Conservation (phyloP, 2,797 vertebrate species). For the Cossypha heuglini region DNA sequence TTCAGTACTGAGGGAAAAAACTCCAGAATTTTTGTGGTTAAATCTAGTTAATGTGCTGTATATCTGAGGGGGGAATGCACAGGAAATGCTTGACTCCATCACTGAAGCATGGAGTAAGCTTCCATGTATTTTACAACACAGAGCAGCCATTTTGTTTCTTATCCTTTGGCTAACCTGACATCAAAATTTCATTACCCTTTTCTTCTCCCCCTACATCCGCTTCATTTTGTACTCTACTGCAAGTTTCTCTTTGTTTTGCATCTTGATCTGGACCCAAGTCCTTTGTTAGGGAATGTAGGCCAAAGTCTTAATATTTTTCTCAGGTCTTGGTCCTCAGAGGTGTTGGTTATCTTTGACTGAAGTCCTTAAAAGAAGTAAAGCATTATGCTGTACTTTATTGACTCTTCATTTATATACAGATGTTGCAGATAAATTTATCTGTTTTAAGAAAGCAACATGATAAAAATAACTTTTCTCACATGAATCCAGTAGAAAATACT, state of each 20-base stretch:
- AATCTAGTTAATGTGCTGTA: neutral
- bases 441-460: neutral
- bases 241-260: neutral
- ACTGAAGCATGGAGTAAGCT: neutral
- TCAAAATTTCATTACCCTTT: neutral
- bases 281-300: neutral
- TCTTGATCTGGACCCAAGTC: neutral
- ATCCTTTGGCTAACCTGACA: neutral
- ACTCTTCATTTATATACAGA: neutral
- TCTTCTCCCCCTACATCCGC: neutral
- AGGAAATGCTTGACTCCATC: constrained; percentile 25
- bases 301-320: neutral
- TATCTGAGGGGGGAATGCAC: neutral
- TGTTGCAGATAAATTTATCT: neutral
- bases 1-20: neutral
- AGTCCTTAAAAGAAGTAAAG: neutral
- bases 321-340: neutral
- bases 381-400: neutral
- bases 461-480: neutral
- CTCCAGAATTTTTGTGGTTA: neutral
- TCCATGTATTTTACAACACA: neutral
- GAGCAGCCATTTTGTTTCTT: constrained; percentile 31
- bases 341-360: neutral
- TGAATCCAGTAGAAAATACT: neutral
- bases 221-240: neutral